Base-by-base conservation (phyloP, 1,140 invertebrate species). In the Pomacea maculata region DNA sequence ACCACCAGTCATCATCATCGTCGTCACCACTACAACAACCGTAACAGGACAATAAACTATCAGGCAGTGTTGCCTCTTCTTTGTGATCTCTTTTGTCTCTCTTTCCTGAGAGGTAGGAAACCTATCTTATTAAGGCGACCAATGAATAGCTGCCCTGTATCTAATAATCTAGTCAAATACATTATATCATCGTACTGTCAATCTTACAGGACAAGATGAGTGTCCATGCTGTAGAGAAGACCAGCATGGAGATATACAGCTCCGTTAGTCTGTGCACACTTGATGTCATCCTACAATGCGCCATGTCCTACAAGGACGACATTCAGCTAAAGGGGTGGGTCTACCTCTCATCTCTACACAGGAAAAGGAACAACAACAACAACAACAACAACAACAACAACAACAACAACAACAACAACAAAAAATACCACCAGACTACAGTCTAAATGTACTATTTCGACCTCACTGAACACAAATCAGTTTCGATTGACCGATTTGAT, bases 281-380 rank as follows among this genome's bases (percentile, higher is more conserved):
- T 17, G 85, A 88, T 54, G 83, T 83, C n/a, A 82, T 88, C 54
- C 73, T 87, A 12, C 80, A 82, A 21, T 87, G 87, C 78, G 80
- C 82, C 19, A 81, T 87, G 79, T 85, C 82, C 5, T 86, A 86
- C 57, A 74, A 78, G 6, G 81, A 83, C 65, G 75, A 85, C 54
- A 75, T 84, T 19, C 85, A 87, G 76, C 57, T 80, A 1, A 64
- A 72, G 34, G 84, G 83, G 85, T 86, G 80, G 72, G 70, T 12
- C 25, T 70, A 5, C 11, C 11, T 25, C 21, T 70, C 17, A n/a
- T 65, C 34, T 54, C 34, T 10, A 45, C 34, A 2, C 6, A 45
- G 34, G 34, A 45, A 25, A 45, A 45, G 2, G 34, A 2, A 2
- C 0, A 25, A 25, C 25, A 25, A 25, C 25, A 25, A 25, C 25